phyloP scores from a whole-genome alignment of 2,797 vertebrate genomes.

The Oreochromis mossambicus region DNA sequence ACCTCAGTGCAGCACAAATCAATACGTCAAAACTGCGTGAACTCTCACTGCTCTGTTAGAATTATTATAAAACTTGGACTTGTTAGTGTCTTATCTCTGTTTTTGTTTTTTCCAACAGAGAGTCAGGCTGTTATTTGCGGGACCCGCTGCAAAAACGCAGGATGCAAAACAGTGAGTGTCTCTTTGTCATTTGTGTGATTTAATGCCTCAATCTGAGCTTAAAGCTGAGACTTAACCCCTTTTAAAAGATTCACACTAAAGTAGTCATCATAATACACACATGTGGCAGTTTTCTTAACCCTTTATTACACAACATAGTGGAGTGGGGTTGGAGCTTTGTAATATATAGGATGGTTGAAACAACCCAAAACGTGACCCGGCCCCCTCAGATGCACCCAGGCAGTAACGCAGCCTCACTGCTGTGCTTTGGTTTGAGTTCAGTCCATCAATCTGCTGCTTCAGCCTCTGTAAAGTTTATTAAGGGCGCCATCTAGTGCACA shows the following conservation, averaged over 20 bases:
- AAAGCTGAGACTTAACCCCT: neutral
- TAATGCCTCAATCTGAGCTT: neutral
- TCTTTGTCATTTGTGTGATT: neutral
- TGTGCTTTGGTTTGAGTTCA: neutral
- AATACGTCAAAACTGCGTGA: neutral
- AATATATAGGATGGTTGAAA: neutral
- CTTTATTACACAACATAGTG: neutral
- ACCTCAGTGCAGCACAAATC: neutral
- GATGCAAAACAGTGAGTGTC: constrained; percentile 85
- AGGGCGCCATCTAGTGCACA: constrained; percentile 44
- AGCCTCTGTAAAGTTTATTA: neutral
- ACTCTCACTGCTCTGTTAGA: neutral
- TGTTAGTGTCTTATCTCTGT: neutral
- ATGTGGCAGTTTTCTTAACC: neutral
- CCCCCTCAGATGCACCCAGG: neutral
- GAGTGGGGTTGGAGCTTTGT: neutral
- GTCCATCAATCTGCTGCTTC: no score
- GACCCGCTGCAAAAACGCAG: constrained; percentile 86
- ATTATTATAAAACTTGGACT: neutral
- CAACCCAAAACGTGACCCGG: neutral
- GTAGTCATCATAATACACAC: neutral
- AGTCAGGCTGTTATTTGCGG: constrained; percentile 59
- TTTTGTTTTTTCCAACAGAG: constrained; percentile 47
- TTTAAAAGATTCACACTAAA: neutral
- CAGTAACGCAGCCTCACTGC: neutral